phyloP scores from a whole-genome alignment of 2,888 invertebrate species.

The Junonia oenone region DNA sequence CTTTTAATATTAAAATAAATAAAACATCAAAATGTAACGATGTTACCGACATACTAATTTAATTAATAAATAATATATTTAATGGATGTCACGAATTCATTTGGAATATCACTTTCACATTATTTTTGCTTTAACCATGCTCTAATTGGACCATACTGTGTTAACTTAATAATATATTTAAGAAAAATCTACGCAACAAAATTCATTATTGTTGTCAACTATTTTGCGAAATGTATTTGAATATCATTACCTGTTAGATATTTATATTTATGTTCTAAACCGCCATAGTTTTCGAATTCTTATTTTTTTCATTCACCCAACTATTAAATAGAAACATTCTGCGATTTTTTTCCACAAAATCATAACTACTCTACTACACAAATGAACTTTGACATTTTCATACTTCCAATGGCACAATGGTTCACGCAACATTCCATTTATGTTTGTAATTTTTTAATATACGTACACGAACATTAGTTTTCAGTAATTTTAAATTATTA shows the following conservation, averaged over 20 bases:
- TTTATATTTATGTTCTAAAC: conserved; percentile 2
- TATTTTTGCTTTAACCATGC: not conserved
- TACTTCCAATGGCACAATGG: conserved; percentile 46
- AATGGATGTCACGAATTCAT: not conserved
- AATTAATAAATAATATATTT: not conserved
- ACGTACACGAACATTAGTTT: not conserved
- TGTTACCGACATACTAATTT: not conserved
- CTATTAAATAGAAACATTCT: conserved; percentile 13
- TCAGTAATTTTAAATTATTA: not conserved
- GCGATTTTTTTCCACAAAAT: conserved; percentile 33
- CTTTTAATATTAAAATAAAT: not conserved
- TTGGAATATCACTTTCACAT: not conserved
- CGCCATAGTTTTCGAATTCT: not conserved
- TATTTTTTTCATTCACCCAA: conserved; percentile 8
- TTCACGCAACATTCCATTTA: conserved; percentile 52
- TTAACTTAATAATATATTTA: not conserved
- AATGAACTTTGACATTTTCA: conserved; percentile 75
- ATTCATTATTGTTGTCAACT: conserved; percentile 2
- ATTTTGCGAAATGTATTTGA: not conserved
- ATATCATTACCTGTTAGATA: conserved; percentile 5
- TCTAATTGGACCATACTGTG: not conserved
- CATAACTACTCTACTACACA: conserved; percentile 35
- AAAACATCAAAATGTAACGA: not conserved
- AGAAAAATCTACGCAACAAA: conserved; percentile 12
- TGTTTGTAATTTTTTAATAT: conserved; percentile 4